phyloP scores from a whole-genome alignment of 2,888 invertebrate species.

The Trichogramma dendrolimi region DNA sequence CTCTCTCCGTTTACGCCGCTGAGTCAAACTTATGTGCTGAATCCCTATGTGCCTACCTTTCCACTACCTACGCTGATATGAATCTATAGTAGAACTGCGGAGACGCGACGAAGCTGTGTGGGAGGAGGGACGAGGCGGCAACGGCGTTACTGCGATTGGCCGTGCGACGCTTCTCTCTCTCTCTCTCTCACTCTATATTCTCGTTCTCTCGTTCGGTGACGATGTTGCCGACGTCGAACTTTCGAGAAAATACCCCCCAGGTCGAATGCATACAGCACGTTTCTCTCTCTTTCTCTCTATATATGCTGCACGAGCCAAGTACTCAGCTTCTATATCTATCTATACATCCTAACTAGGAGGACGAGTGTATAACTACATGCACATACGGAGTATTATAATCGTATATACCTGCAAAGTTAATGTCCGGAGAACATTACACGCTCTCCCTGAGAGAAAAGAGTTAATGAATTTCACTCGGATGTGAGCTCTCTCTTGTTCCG shows the following conservation, averaged over 20 bases:
- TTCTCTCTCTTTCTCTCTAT: background rate
- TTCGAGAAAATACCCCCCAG: slow-evolving; percentile 21
- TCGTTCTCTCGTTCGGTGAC: background rate
- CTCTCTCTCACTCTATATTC: slow-evolving; percentile 1
- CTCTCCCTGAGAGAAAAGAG: slow-evolving; percentile 10
- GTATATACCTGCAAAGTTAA: slow-evolving; percentile 1
- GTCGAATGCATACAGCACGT: background rate
- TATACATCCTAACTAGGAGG: too few relatives aligned
- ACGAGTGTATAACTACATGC: too few relatives aligned
- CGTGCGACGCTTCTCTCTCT: slow-evolving; percentile 13
- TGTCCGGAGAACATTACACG: slow-evolving; percentile 16
- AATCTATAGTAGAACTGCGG: background rate
- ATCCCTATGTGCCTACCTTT: background rate
- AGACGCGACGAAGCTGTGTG: slow-evolving; percentile 16
- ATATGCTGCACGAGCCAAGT: too few relatives aligned
- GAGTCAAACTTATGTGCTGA: slow-evolving; percentile 22
- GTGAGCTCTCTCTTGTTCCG: background rate
- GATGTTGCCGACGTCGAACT: slow-evolving; percentile 14
- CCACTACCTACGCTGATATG: background rate
- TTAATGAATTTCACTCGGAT: slow-evolving; percentile 24
- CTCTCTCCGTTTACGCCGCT: slow-evolving; percentile 26
- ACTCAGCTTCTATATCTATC: too few relatives aligned
- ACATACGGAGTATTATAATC: too few relatives aligned
- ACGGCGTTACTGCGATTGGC: slow-evolving; percentile 31
- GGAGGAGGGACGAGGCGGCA: slow-evolving; percentile 13